phyloP scores from a whole-genome alignment of 2,113 vertebrate species.

The Peromyscus polionotus region DNA sequence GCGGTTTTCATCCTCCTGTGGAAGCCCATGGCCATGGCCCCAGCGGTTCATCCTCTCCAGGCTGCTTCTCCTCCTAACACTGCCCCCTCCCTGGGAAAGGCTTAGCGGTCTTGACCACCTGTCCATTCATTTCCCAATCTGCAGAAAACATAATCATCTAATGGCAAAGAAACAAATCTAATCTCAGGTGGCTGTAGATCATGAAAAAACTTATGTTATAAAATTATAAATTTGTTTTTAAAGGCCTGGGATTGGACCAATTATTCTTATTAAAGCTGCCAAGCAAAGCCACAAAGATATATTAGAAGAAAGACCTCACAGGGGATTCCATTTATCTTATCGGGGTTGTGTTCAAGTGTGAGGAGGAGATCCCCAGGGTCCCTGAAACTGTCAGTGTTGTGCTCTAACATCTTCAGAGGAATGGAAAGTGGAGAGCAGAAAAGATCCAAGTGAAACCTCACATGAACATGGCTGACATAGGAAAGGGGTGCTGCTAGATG shows the following conservation, averaged over 20 bases:
- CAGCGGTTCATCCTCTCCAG: not conserved
- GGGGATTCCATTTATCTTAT: not conserved
- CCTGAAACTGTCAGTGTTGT: not conserved
- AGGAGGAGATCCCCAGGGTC: not conserved
- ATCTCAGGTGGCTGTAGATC: not conserved
- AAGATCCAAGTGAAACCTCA: constrained; percentile 36
- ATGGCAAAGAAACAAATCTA: constrained; percentile 5
- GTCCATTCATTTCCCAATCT: not conserved
- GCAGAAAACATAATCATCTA: constrained; percentile 12
- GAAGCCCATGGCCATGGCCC: not conserved
- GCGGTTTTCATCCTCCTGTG: not conserved
- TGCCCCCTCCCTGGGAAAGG: not conserved
- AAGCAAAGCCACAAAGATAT: not conserved
- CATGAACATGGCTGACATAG: not conserved
- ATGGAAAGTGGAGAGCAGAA: not conserved
- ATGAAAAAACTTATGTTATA: constrained; percentile 3
- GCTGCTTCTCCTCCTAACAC: not conserved
- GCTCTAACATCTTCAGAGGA: not conserved
- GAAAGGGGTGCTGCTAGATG: not conserved
- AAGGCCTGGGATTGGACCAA: not conserved
- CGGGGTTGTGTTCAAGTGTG: not conserved
- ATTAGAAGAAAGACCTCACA: not conserved
- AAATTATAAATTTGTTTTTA: constrained; percentile 45
- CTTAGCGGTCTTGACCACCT: not conserved
- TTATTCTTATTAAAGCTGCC: constrained; percentile 4